Base-by-base conservation (phyloP, 2,797 vertebrate species). In the Pterois miles region DNA sequence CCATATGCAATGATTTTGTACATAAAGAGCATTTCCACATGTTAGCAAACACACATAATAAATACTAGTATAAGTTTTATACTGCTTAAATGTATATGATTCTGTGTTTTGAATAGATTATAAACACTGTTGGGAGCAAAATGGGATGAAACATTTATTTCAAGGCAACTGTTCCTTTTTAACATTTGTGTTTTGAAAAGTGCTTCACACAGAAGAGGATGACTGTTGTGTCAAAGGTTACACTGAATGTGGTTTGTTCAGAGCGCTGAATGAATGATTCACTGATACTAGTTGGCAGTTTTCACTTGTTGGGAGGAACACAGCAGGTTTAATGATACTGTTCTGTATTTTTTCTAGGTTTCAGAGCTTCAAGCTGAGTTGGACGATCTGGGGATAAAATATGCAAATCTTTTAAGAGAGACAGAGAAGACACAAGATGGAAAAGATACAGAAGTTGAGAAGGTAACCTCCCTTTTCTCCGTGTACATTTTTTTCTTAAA, bases 311-410 rank as follows among this genome's bases (percentile, higher is more conserved):
- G 63, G n/a, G 13, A 77, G 38, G 5, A 18, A 20, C 16, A 31
- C 40, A 34, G 33, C 25, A 58, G 53, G 11, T 27, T 59, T 76
- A 5, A 71, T 58, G 20, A 14, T 29, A 36, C 16, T 54, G 11
- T 68, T 58, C 14, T 79, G 1, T 53, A 2, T 63, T 71, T 29
- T 75, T 65, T 72, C 86, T 58, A 98, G 97, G 91, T 95, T 73
- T 87, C 91, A 71, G 93, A 95, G 71, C 91, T 95, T 74, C 93
- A 95, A 85, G 91, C 77, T 59, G 92, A 94, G 85, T 80, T 95
- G 1, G 87, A 92, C 66, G 90, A 92, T 50, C 58, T 96, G 62
- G 96, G 92, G 92, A 87, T 74, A 9, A 94, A 79, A 86, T 94
- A 90, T 79, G 78, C 91, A 89, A 90, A 59, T 34, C 40, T 95